Base-by-base conservation (phyloP, 2,888 invertebrate species). In the Clostera curtula region DNA sequence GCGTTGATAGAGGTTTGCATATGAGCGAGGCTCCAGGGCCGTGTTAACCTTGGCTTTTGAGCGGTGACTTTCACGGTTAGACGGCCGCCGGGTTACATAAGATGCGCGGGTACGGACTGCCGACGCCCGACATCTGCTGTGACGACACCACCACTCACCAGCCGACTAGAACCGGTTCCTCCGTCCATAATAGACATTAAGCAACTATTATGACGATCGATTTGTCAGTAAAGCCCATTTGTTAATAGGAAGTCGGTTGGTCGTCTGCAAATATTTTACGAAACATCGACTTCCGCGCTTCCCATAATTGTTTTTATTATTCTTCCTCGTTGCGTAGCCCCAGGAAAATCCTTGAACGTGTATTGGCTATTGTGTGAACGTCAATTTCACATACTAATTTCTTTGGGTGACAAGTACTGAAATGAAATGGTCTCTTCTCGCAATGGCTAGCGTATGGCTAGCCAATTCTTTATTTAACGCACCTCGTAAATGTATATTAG, bases 21-120 rank as follows among this genome's bases (percentile, higher is more conserved):
- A 67, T 69, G 58, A 59, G 40, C 63, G 57, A 60, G 61, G 56
- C 63, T 59, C 67, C 75, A 75, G 69, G 76, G 80, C 70, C 76
- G 58, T 56, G 67, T 55, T 79, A 79, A 82, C 83, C 83, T 83
- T 83, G 83, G 82, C 79, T 80, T 80, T 82, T 80, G 79, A 80
- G 73, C 72, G 75, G 73, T 66, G 72, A 82, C 83, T 83, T 83
- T 83, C 83, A 83, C 82, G 83, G 82, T 83, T 82, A 80, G 80
- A 74, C 76, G 70, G 75, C 57, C 66, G 73, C 47, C 45, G 48
- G 42, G 63, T 77, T 80, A 79, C 73, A 76, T 79, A 77, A 82
- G 80, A 75, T 74, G 76, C 54, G 65, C 69, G 61, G 46, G 54
- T 40, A 45, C 47, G 36, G 8, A 29, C 50, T 45, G 43, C 47